These are phyloP conservation scores for Microctonus aethiopoides DNA, from an alignment of 2,888 invertebrate genomes.

Conservation along the genomic window DNA sequence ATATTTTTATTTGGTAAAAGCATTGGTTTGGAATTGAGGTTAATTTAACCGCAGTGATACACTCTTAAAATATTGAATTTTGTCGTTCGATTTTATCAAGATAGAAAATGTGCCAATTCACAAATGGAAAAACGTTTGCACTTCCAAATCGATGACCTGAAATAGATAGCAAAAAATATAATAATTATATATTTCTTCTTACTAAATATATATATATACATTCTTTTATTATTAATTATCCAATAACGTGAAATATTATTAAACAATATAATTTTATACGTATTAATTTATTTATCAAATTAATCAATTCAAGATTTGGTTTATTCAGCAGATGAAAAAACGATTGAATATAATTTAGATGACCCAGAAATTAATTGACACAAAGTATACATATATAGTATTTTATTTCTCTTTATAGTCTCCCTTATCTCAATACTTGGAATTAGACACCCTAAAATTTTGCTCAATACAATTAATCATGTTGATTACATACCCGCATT, in stretches of 20 bases:
- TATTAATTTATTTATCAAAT: neutral
- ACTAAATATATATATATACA: no score
- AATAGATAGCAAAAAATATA: conserved; percentile 9
- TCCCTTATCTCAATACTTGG: neutral
- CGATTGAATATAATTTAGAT: neutral
- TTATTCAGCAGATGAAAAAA: neutral
- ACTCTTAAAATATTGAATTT: conserved; percentile 23
- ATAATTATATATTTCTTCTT: no score
- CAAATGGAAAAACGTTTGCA: conserved; percentile 32
- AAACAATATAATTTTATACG: neutral
- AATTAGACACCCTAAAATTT: neutral
- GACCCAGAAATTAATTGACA: neutral
- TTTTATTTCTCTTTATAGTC: neutral
- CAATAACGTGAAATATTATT: no score
- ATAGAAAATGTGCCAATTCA: conserved; percentile 36
- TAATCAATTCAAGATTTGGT: no score
- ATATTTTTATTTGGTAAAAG: neutral
- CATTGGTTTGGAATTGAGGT: conserved; percentile 11
- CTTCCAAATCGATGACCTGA: conserved; percentile 8
- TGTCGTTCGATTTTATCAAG: neutral
- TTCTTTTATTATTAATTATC: no score
- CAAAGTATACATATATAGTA: neutral
- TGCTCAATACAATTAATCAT: neutral
- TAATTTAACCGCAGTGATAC: conserved; percentile 21
- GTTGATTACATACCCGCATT: neutral